A percentile compares a stretch with the other conserved stretches of the same genome.
These are phyloP conservation scores for Phorcus lineatus DNA, from an alignment of 2,888 invertebrate species.

Conservation along the genomic window DNA sequence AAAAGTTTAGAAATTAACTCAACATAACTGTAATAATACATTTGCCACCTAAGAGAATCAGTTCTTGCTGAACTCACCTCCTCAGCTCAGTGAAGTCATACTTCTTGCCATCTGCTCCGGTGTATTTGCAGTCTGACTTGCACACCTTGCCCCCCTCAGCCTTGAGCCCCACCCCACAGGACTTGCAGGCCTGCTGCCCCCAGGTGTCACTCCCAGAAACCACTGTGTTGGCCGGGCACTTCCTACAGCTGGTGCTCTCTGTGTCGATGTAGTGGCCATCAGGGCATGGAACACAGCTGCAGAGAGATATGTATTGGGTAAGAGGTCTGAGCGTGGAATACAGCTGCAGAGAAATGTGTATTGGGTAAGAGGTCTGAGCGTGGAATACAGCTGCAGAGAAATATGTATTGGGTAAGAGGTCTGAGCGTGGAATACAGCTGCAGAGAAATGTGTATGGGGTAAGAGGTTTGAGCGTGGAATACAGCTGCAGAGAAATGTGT, in stretches of 20 bases:
- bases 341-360: too few species aligned
- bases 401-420: too few species aligned
- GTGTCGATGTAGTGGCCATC: conserved; percentile 77
- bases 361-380: too few species aligned
- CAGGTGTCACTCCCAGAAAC: conserved; percentile 59
- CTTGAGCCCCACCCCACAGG: conserved; percentile 77
- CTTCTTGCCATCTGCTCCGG: conserved; percentile 51
- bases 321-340: too few species aligned
- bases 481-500: too few species aligned
- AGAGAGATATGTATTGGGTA: conserved; percentile 23
- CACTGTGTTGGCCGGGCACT: conserved; percentile 76
- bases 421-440: too few species aligned
- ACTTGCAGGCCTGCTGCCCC: conserved; percentile 75
- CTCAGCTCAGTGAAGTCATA: conserved; percentile 72
- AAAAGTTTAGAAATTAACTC: too few species aligned
- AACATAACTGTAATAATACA: too few species aligned
- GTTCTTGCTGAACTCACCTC: conserved; percentile 63
- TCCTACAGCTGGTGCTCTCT: conserved; percentile 74
- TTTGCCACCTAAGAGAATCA: too few species aligned
- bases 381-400: too few species aligned
- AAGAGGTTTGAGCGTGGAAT: too few species aligned
- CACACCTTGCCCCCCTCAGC: conserved; percentile 75
- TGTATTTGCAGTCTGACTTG: conserved; percentile 75
- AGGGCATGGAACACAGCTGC: conserved; percentile 78
- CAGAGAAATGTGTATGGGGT: too few species aligned